Conservation (phyloP, 2,113 vertebrate genomes). For the Onychorhynchus coronatus region DNA sequence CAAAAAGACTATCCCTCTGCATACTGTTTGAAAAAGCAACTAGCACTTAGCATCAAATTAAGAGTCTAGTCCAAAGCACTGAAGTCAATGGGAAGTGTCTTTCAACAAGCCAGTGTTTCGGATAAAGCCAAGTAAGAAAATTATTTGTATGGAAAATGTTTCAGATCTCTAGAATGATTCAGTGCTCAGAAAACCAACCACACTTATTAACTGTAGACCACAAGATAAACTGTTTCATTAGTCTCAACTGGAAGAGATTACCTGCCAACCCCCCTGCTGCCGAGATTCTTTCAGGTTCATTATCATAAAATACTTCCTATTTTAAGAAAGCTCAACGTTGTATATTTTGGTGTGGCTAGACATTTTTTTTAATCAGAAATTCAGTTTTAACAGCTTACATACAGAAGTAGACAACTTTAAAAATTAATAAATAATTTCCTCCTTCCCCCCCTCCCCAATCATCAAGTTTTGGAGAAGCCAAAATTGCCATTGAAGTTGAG, state of each 20-base stretch:
- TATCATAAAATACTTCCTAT: background rate
- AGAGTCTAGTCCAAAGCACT: background rate
- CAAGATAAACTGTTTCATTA: conserved; percentile 24
- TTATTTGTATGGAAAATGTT: background rate
- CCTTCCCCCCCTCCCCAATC: too few relatives aligned
- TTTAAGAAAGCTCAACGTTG: background rate
- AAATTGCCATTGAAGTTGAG: background rate
- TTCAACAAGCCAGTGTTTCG: background rate
- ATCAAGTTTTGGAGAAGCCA: background rate
- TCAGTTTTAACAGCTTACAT: background rate
- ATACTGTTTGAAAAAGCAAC: background rate
- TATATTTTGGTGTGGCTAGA: background rate
- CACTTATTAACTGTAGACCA: background rate
- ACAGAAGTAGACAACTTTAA: background rate
- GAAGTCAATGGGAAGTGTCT: background rate
- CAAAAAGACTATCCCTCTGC: background rate
- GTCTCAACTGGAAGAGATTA: conserved; percentile 10
- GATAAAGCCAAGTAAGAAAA: background rate
- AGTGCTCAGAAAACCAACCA: background rate
- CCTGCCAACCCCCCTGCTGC: background rate
- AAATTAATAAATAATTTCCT: background rate
- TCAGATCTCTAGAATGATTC: conserved; percentile 1
- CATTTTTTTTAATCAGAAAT: background rate
- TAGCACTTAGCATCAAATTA: background rate
- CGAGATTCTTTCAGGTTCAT: background rate